Evolutionary conservation across 2,888 invertebrate species (phyloP), one percentile per base, ranked within the genome.

Genomic region (Drosophila aldrichi): DNA sequence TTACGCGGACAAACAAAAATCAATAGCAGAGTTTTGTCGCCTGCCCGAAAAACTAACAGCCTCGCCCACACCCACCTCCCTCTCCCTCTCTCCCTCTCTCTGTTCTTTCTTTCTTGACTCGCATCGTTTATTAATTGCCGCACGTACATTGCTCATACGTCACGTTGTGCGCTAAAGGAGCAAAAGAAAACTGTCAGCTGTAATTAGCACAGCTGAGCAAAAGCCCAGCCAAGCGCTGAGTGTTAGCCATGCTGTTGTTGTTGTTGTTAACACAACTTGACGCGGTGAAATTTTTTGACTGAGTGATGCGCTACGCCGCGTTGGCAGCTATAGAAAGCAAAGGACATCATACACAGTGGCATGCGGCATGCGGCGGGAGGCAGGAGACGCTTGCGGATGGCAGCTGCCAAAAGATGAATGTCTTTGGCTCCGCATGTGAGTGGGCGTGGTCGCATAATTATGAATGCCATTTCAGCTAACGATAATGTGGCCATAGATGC

Each of bases 91-190:
- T 3, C 46, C 3, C 7, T 10, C 12, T 7, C 7, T 3, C 46
- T 5, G 5, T 8, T 8, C 29, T 7, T 29, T 29, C 29, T 29
- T 29, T 29, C 36, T 20, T 43, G 57, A 51, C 29, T 62, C 58
- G 46, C 74, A 70, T 56, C 68, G 69, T 71, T 87, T 89, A 84
- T 84, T 84, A 84, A 84, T 84, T 84, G 84, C 87, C 52, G 72
- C 84, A 84, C 84, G 84, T 84, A 84, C 89, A 83, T 84, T 87
- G 79, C 89, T 89, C 89, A 84, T 84, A 84, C 84, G 84, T 88
- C 84, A 84, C 81, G 83, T 88, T 67, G 87, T 60, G 66, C 79
- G 55, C 67, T 61, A 59, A 49, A 63, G 74, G 56, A 67, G 67
- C 58, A 59, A 72, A 71, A 79, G 77, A 79, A 88, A 80, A 89